Evolutionary conservation across 2,113 vertebrate genomes (phyloP), one percentile per base, ranked within the genome.

Genomic region (Nycticebus coucang): DNA sequence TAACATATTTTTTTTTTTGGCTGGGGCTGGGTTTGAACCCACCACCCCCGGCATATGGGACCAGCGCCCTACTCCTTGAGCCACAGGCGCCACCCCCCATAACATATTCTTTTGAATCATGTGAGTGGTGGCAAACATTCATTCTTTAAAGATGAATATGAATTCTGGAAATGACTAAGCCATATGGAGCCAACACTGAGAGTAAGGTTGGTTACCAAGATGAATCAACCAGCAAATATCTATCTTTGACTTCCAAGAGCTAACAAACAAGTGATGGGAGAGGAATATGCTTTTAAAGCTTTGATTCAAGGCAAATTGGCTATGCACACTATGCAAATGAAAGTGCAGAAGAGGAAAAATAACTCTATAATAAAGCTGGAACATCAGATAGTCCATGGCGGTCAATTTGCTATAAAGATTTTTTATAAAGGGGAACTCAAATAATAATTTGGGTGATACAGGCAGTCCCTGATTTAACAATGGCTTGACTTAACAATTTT

Each of bases 91-190:
- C 41, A 5, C 5, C 41, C 41, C 41, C 41, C 9, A 10, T 50
- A 62, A 66, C 6, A 81, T 12, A 82, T 75, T 94, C 37, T 97
- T 95, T 79, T 69, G 72, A 85, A 41, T 81, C 50, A 89, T 10
- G n/a, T 78, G 45, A n/a, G 53, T 53, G 74, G 28, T 59, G 37
- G 24, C 71, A 82, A 92, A 87, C 9, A 33, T 90, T 94, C 41
- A 94, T 75, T 86, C 79, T 77, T 59, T 74, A 21, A 71, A 64
- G 30, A 78, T 82, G 41, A 95, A 15, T 66, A 79, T 30, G 26
- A 91, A 66, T 78, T 93, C 4, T 78, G 75, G 75, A 90, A 82
- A 78, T 9, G 22, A 35, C 18, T 72, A 87, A 93, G 74, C 21
- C 11, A 87, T 53, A 66, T 59, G 50, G 7, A 74, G 53, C 55